Conservation (phyloP, 2,797 vertebrate species). For the Chaetodon trifasciatus region DNA sequence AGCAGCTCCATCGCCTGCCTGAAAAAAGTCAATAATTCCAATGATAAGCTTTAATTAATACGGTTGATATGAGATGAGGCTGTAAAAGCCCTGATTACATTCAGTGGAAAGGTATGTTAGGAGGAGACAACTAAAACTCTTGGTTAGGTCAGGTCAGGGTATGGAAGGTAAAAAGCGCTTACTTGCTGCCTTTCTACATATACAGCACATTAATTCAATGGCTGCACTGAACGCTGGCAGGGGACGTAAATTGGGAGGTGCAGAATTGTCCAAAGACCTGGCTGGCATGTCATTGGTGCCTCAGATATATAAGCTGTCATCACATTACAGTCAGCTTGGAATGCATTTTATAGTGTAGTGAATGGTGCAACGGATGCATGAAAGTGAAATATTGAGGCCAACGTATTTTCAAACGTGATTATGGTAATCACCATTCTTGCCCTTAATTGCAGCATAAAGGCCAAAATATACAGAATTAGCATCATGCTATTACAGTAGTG, state of each 20-base stretch:
- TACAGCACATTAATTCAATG: no score
- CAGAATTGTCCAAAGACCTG: background rate
- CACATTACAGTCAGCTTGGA: background rate
- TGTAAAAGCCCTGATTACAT: background rate
- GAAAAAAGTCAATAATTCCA: background rate
- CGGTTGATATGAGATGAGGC: background rate
- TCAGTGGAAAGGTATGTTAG: background rate
- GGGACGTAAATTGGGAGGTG: background rate
- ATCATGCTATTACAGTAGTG: slow-evolving; percentile 46
- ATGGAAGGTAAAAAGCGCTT: background rate
- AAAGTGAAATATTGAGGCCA: slow-evolving; percentile 31
- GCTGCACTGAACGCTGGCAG: background rate
- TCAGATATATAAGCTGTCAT: background rate
- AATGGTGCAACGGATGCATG: slow-evolving; percentile 10
- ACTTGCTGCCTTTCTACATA: background rate
- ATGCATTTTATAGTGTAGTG: background rate
- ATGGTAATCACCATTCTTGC: slow-evolving; percentile 50
- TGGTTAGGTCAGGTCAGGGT: background rate
- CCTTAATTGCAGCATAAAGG: slow-evolving; percentile 52
- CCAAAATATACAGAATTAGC: slow-evolving; percentile 59
- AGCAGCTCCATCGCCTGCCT: background rate
- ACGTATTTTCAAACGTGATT: slow-evolving; percentile 38
- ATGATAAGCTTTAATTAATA: background rate
- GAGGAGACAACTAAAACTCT: background rate
- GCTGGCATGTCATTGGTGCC: background rate